phyloP scores from a whole-genome alignment of 2,113 vertebrate species.

The Anseranas semipalmata region DNA sequence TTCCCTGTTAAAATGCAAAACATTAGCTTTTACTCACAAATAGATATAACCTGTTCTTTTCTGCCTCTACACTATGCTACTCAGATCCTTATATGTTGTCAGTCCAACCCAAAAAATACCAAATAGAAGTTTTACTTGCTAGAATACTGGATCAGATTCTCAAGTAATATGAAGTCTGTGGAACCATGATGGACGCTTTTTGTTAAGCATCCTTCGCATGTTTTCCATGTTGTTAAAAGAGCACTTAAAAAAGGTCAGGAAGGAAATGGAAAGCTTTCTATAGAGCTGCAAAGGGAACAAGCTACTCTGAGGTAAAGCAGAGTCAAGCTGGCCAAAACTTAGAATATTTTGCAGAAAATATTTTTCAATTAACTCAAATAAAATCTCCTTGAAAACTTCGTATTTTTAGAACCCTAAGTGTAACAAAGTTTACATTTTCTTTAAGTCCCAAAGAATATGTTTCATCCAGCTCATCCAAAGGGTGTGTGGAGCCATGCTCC shows the following conservation, averaged over 20 bases:
- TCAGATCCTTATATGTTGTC: neutral
- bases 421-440: neutral
- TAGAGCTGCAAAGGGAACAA: neutral
- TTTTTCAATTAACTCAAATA: neutral
- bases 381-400: neutral
- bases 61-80: neutral
- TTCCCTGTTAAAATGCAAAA: conserved; percentile 46
- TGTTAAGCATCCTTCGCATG: neutral
- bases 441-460: neutral
- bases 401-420: neutral
- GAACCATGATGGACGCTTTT: neutral
- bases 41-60: neutral
- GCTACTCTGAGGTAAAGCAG: neutral
- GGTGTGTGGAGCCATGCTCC: neutral
- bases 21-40: conserved; percentile 2
- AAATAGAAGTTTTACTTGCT: neutral
- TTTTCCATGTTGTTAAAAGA: neutral
- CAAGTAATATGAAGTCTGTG: neutral
- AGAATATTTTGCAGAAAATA: neutral
- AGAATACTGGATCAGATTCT: neutral
- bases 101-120: neutral
- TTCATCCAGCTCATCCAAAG: neutral
- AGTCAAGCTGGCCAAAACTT: neutral
- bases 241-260: neutral
- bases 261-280: neutral